phyloP scores from a whole-genome alignment of 2,113 vertebrate species.

The Aleadryas rufinucha region DNA sequence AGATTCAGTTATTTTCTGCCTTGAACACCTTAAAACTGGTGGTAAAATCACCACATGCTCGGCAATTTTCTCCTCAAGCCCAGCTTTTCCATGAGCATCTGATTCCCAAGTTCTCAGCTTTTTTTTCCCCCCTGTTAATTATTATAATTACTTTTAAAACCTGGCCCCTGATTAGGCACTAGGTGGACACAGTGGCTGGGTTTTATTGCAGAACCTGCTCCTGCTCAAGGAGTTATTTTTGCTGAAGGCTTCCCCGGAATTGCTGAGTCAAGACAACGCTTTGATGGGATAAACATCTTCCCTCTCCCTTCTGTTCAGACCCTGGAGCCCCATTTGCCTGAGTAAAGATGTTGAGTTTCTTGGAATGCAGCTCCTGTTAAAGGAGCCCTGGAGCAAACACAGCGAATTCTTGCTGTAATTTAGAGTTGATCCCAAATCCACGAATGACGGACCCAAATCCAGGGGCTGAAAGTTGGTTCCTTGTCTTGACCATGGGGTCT shows the following conservation, averaged over 20 bases:
- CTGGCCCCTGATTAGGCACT: background rate
- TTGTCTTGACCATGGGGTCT: background rate
- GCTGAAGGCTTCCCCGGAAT: background rate
- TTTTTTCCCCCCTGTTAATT: background rate
- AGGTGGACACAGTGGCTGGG: background rate
- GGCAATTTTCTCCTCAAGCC: background rate
- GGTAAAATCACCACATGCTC: background rate
- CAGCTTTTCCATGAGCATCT: background rate
- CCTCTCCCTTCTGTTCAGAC: constrained; percentile 51
- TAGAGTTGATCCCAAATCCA: background rate
- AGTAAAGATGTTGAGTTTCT: background rate
- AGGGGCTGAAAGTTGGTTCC: too few relatives aligned
- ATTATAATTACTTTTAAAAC: constrained; percentile 5
- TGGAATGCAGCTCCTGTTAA: constrained; percentile 27
- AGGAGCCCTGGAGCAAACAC: background rate
- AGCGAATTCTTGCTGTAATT: background rate
- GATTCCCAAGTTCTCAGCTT: background rate
- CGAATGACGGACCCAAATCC: background rate
- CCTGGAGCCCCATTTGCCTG: constrained; percentile 48
- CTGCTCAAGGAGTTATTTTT: background rate
- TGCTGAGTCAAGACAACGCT: constrained; percentile 43
- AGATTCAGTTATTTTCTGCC: background rate
- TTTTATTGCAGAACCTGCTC: constrained; percentile 41
- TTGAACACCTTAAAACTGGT: background rate
- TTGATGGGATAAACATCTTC: constrained; percentile 43